Base-by-base conservation (phyloP, 2,888 invertebrate genomes). In the Abrostola tripartita region DNA sequence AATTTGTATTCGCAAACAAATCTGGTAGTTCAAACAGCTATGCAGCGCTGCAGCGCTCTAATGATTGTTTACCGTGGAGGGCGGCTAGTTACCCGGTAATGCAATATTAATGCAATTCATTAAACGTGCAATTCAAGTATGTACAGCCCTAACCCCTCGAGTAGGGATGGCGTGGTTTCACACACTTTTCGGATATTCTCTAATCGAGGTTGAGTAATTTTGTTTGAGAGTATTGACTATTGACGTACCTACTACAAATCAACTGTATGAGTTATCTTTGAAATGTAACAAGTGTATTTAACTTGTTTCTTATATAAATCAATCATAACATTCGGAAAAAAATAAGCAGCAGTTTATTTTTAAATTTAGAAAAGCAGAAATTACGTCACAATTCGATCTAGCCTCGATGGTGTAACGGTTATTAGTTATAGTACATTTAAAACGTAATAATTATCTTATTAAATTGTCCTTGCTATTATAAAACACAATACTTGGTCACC, bases 21-120 rank as follows among this genome's bases (percentile, higher is more conserved):
- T 91, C 89, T 81, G 82, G 81, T 70, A 81, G 68, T 59, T 88
- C 90, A 92, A 93, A 93, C 90, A 92, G 82, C 83, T 81, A 85
- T 82, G 76, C 81, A 77, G 71, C 81, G 75, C 80, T 75, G 79
- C 80, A 70, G 61, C 74, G 84, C 82, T 84, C 89, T 94, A 94
- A 94, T 93, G 93, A 93, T 92, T 94, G 94, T 94, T 94, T 92
- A 90, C 92, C 73, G 81, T 84, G 80, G 90, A 85, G 90, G 89
- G 86, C 79, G 86, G 90, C 91, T 90, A 92, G 91, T 92, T 91
- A 90, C 91, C 86, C 88, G 88, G 88, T 94, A 94, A 95, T 95
- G 90, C 90, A 95, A 94, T 95, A 95, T 95, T 95, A 95, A 95
- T 94, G 94, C 93, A 94, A 94, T 95, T 95, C 95, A 95, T 95